Evolutionary conservation across 2,888 invertebrate genomes (phyloP), one percentile per base, ranked within the genome.

Genomic region (Argyresthia albistria): DNA sequence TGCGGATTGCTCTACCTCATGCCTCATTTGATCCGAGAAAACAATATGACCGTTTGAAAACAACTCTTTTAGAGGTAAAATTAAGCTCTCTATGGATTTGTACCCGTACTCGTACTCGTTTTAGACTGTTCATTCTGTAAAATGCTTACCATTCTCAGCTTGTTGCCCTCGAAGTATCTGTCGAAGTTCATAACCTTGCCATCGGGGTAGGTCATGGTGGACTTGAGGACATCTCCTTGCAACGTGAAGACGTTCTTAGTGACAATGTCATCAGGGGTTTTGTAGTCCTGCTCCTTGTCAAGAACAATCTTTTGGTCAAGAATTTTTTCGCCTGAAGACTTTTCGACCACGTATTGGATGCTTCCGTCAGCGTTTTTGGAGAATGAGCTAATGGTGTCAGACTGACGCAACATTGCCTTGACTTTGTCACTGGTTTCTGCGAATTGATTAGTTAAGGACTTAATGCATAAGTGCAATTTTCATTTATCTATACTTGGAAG

Each of bases 281-380:
- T 55, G 51, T 43, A 59, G 35, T 59, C 58, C 1, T 12, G 15
- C 45, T 57, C 55, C 14, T 55, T 48, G 43, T 37, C 52, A 1
- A 57, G 49, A 0, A 25, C 8, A 45, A 59, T 54, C 10, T 43
- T 56, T 45, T 59, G 52, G 35, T 59, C 53, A 1, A 59, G n/a
- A 2, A 53, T 11, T 4, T 45, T 43, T 0, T 50, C 46, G 0
- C 50, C 57, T 14, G 42, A 39, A 35, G 46, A 35, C 15, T 55
- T 52, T 1, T 43, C 45, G 46, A 54, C 54, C 10, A 52, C 42
- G 53, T 58, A 59, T 46, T 55, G 54, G 50, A 55, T 50, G 49
- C 53, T 56, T 14, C 57, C 57, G 12, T 59, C 59, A 35, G 48
- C 54, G 43, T 58, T 59, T 54, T 57, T 57, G 1, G 52, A 50